Conservation (phyloP, 2,113 vertebrate genomes). For the Prunella himalayana region DNA sequence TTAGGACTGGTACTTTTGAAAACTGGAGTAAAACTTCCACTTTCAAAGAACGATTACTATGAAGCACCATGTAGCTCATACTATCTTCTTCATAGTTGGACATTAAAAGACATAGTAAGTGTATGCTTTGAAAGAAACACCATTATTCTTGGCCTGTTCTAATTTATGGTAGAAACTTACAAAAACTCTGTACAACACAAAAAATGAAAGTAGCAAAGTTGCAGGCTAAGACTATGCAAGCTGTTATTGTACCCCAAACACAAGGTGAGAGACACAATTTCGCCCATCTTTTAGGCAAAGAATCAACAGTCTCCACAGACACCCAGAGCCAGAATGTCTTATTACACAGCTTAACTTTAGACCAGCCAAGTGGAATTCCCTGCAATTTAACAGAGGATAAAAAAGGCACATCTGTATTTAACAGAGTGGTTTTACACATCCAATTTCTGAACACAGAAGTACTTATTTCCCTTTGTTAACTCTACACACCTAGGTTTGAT, state of each 20-base stretch:
- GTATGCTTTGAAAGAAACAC: not conserved
- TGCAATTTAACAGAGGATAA: not conserved
- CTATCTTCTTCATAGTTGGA: not conserved
- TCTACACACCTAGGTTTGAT: not conserved
- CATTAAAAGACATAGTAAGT: not conserved
- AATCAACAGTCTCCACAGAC: not conserved
- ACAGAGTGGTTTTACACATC: not conserved
- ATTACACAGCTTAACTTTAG: not conserved
- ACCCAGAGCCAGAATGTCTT: not conserved
- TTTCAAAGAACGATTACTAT: not conserved
- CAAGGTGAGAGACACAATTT: not conserved
- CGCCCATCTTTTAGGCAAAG: not conserved
- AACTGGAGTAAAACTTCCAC: not conserved
- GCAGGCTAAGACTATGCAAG: not conserved
- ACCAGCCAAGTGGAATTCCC: not conserved
- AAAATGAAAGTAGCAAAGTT: not conserved
- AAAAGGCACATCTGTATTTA: not conserved
- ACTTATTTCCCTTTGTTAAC: not conserved
- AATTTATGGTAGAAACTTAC: not conserved
- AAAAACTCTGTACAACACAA: not conserved
- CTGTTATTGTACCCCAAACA: not conserved
- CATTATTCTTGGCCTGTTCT: not conserved
- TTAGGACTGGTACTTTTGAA: not conserved
- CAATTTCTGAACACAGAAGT: not conserved
- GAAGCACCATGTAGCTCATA: accelerated